Evolutionary conservation across 1,140 invertebrate genomes (phyloP), one percentile per base, ranked within the genome.

Genomic region (Drosophila subpulchrella): DNA sequence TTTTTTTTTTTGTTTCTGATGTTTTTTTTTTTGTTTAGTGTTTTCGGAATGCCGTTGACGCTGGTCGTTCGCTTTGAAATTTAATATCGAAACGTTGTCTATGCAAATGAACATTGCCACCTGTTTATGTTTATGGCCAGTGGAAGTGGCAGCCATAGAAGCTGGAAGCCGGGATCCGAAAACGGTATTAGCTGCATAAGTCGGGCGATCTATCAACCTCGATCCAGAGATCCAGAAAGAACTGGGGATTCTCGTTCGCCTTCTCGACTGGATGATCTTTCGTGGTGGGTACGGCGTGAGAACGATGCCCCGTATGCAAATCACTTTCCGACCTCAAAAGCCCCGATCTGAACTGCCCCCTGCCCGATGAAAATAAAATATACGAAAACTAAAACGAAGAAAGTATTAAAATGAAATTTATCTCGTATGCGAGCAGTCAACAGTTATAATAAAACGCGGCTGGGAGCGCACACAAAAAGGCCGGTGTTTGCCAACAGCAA

Each of bases 41-140:
- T 56, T 54, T 66, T 60, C 41, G 82, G 82, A 86, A 88, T 86
- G 79, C 82, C 71, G 82, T 85, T 60, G 68, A 78, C 72, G 73
- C 62, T 75, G 50, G 65, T 68, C 75, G 78, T 86, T 78, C 65
- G 83, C 82, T 86, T 90, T 90, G 88, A 90, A 90, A 90, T 90
- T 90, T 91, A 91, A 90, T 90, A 91, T 88, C 76, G 78, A 90
- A 90, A 90, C 76, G 76, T 88, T 90, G 88, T 90, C 88, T 90
- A 90, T 90, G 86, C 88, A 90, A 90, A 90, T 90, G 88, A 91
- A 80, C 70, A 82, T 91, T 90, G 86, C 86, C 86, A 90, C 86
- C 86, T 90, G 86, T 88, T 90, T 90, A 85, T 85, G 86, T 90
- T 86, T 81, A 85, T 77, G 79, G 83, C 46, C 75, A 62, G 41